phyloP scores from a whole-genome alignment of 1,140 invertebrate genomes.

The Venustaconcha ellipsiformis region DNA sequence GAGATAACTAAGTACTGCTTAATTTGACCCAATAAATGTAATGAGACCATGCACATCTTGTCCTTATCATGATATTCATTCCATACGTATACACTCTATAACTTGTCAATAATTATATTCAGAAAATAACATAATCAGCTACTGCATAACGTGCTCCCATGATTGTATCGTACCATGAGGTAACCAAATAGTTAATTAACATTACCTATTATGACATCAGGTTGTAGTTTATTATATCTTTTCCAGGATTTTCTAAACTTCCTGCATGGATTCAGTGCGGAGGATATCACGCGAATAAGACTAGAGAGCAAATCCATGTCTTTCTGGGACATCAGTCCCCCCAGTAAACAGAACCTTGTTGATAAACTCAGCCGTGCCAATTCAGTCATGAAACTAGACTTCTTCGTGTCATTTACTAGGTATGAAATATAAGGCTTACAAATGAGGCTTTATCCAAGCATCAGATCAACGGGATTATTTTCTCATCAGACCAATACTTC shows the following conservation, averaged over 20 bases:
- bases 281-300: slow-evolving; percentile 85
- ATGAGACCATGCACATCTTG: too few relatives aligned
- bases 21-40: too few relatives aligned
- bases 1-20: too few relatives aligned
- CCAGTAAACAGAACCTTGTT: slow-evolving; percentile 76
- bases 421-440: slow-evolving; percentile 6
- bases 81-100: too few relatives aligned
- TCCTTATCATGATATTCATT: too few relatives aligned
- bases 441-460: too few relatives aligned
- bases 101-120: too few relatives aligned
- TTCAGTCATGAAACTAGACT: slow-evolving; percentile 39
- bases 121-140: too few relatives aligned
- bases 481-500: too few relatives aligned
- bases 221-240: slow-evolving; percentile 2
- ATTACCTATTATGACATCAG: not conserved
- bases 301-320: slow-evolving; percentile 88
- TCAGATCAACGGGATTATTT: too few relatives aligned
- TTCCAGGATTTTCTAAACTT: slow-evolving; percentile 81
- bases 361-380: slow-evolving; percentile 26
- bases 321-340: slow-evolving; percentile 93
- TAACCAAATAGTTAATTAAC: not conserved
- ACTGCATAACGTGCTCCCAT: too few relatives aligned
- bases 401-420: slow-evolving; percentile 56
- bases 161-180: too few relatives aligned
- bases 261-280: slow-evolving; percentile 86